A percentile compares a stretch with the other conserved stretches of the same genome.
phyloP scores from a whole-genome alignment of 2,888 invertebrate genomes.

The Phortica okadai region DNA sequence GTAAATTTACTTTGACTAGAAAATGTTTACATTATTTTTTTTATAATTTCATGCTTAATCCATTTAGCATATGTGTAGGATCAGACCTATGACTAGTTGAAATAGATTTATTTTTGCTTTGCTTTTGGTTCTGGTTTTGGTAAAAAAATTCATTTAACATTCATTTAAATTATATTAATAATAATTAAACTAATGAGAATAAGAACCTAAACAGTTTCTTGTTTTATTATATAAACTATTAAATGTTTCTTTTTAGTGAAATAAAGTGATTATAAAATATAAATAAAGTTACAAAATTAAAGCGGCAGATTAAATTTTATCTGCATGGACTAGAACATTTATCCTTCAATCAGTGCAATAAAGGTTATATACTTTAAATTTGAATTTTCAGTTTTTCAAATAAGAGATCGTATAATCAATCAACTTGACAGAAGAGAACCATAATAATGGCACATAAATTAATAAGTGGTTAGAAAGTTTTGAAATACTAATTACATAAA shows the following conservation, averaged over 20 bases:
- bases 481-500: background rate
- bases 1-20: conserved; percentile 10
- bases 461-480: no score
- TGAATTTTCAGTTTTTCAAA: no score
- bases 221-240: no score
- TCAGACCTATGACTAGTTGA: background rate
- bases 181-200: conserved; percentile 8
- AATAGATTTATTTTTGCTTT: background rate
- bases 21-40: conserved; percentile 11
- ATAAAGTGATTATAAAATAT: no score
- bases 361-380: no score
- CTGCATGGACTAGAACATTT: background rate
- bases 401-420: no score
- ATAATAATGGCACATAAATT: no score
- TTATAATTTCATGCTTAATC: background rate
- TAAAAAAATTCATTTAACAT: conserved; percentile 5
- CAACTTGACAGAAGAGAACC: no score
- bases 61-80: background rate
- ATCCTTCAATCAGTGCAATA: no score
- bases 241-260: no score
- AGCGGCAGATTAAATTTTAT: conserved; percentile 10
- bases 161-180: conserved; percentile 9
- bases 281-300: background rate
- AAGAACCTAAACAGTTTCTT: background rate
- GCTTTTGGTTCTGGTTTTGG: conserved; percentile 10